phyloP scores from a whole-genome alignment of 1,140 invertebrate species.

The Coboldia fuscipes region DNA sequence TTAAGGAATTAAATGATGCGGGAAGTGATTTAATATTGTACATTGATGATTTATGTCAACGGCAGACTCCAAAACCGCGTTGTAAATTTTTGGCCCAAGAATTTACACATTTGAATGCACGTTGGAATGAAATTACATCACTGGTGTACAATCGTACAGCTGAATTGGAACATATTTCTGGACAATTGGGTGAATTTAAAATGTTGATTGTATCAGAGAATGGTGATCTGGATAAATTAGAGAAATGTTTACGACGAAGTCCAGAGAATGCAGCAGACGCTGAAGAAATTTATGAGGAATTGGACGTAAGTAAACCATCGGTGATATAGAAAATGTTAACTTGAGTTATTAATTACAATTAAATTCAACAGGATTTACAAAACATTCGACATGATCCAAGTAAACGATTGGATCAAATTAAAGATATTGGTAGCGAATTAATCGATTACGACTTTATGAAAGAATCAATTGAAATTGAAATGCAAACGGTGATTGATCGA shows the following conservation, averaged over 20 bases:
- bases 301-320: slow-evolving; percentile 42
- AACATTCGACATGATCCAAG: slow-evolving; percentile 57
- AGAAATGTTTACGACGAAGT: slow-evolving; percentile 47
- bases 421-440: slow-evolving; percentile 51
- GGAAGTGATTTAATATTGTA: slow-evolving; percentile 39
- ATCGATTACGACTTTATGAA: slow-evolving; percentile 56
- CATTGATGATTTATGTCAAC: slow-evolving; percentile 23
- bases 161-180: slow-evolving; percentile 31
- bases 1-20: slow-evolving; percentile 44
- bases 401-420: slow-evolving; percentile 45
- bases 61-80: slow-evolving; percentile 24
- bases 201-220: slow-evolving; percentile 55
- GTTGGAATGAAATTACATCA: slow-evolving; percentile 45
- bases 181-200: slow-evolving; percentile 48
- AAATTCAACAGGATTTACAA: slow-evolving; percentile 47
- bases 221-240: slow-evolving; percentile 61
- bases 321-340: slow-evolving; percentile 2
- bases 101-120: slow-evolving; percentile 44
- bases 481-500: slow-evolving; percentile 38
- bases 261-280: slow-evolving; percentile 61
- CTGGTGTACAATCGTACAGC: slow-evolving; percentile 24
- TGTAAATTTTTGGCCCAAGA: slow-evolving; percentile 29
- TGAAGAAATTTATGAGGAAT: slow-evolving; percentile 79
- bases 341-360: slow-evolving; percentile 1
- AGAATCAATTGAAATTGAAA: slow-evolving; percentile 41